Base-by-base conservation (phyloP, 2,888 invertebrate genomes). In the Lysandra coridon region DNA sequence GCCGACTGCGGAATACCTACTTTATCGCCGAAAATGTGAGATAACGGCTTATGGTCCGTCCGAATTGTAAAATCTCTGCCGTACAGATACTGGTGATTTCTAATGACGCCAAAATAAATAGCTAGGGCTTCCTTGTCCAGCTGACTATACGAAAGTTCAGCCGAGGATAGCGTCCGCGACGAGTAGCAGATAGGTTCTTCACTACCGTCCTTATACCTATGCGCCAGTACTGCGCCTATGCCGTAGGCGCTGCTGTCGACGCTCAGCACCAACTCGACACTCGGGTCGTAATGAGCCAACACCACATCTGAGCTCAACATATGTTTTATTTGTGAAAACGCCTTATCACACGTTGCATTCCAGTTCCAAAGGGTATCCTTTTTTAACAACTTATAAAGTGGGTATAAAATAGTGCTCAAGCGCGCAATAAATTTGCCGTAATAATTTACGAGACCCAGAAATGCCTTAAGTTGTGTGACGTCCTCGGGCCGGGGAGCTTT, bases 61-160 rank as follows among this genome's bases (percentile, higher is more conserved):
- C 81, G 80, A 37, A 83, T 73, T 2, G 73, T 78, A 23, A 83
- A 83, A 14, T 37, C 7, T 33, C 83, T 81, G 1, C 85, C 85
- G 76, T 78, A 85, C 14, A 87, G 62, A 80, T 83, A 85, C 73
- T 85, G 83, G 30, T 83, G 84, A 60, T 82, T 80, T 79, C 81
- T 84, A 6, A 78, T 81, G 0, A 86, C 80, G 5, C 83, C 83
- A 78, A 81, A 84, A 7, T 83, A 79, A n/a, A 86, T 84, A 0
- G 84, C 84, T 10, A 84, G 73, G 1, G 84, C 85, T 69, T 85
- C 85, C 49, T 83, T 83, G 69, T 86, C 84, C 7, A 85, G 57
- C 73, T 83, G 84, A 37, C 81, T 81, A 74, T 87, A 86, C 10
- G 83, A 81, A 23, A 81, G 81, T n/a, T n/a, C n/a, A n/a, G n/a